Base-by-base conservation (phyloP, 37 sponge, comb jelly and placozoan genomes). In the Eunapius fragilis region DNA sequence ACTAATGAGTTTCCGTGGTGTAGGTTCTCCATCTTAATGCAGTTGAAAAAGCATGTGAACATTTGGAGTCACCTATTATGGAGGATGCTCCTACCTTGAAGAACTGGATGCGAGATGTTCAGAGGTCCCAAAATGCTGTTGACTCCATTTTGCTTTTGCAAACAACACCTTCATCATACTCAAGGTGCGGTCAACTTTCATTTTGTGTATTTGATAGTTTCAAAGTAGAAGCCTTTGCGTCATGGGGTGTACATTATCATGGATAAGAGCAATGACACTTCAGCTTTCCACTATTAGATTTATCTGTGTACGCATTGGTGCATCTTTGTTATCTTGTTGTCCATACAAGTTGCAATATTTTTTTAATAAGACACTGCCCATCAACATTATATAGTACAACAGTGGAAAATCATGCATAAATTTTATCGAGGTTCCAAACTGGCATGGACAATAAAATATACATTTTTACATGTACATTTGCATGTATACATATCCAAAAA, bases 1-100 rank as follows among this genome's bases (percentile, higher is more conserved):
- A 58, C 22, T 13, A 58, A 19, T 19, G 6, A 17, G 14, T 17
- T 34, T 70, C 36, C 3, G 0, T 26, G 25, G 25, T 69, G 2
- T 32, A 83, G 83, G 47, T 82, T 35, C 88, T 88, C 32, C 88
- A 88, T 33, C 78, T 88, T 0, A 30, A 48, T 82, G 88, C 88
- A 33, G 83, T 88, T 17, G 71, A 82, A 19, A 76, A 70, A 25
- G 78, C 69, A 30, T 71, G 76, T 35, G 76, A 67, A 9, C 34
- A 58, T 31, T 48, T 82, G 30, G n/a, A 31, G 38, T 77, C 82
- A 19, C 83, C 76, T 22, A 25, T 82, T 37, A 2, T 50, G 76
- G 27, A 28, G 41, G 71, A 88, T 10, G 58, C 70, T 3, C 25
- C 30, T 0, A 24, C 37, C 67, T 72, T 86, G 17, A 5, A 24